Evolutionary conservation across 2,888 invertebrate genomes (phyloP).

Genomic region (Acleris literana): DNA sequence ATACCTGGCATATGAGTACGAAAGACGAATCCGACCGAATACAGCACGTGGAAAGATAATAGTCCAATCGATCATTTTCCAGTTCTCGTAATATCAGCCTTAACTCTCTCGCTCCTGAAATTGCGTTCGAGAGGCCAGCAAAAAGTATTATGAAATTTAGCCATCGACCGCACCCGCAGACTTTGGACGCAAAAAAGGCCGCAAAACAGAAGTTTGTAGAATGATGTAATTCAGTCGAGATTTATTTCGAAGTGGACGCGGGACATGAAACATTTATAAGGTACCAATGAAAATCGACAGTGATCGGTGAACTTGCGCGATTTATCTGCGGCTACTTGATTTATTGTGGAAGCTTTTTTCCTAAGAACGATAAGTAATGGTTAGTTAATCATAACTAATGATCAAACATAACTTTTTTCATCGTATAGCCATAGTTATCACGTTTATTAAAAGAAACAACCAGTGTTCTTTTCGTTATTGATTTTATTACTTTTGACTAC

Average conservation of each 20-base stretch:
- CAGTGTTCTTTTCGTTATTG: too few relatives aligned
- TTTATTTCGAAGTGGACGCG: slow-evolving; percentile 7
- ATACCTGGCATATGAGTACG: too few relatives aligned
- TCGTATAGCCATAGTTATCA: neutral
- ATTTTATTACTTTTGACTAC: too few relatives aligned
- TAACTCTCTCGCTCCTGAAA: slow-evolving; percentile 42
- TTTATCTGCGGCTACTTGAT: slow-evolving; percentile 18
- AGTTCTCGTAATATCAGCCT: slow-evolving; percentile 21
- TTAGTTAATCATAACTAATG: neutral
- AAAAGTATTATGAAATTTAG: slow-evolving; percentile 59
- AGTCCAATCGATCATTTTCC: neutral
- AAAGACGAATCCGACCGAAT: too few relatives aligned
- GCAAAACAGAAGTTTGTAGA: slow-evolving; percentile 27
- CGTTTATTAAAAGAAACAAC: neutral
- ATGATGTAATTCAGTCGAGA: slow-evolving; percentile 20
- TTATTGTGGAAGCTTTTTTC: slow-evolving; percentile 17
- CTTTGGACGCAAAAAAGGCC: slow-evolving; percentile 42
- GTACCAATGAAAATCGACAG: slow-evolving; percentile 19
- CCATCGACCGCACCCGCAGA: slow-evolving; percentile 41
- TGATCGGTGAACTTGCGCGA: slow-evolving; percentile 23
- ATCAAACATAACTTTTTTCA: neutral
- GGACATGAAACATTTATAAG: slow-evolving; percentile 35
- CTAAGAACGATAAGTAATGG: neutral
- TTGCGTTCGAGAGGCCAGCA: slow-evolving; percentile 52
- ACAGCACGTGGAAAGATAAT: too few relatives aligned